Percentiles rank a stretch among this genome's conserved stretches.
Conservation (phyloP, 2,888 invertebrate genomes). For the Uloborus plumipes region DNA sequence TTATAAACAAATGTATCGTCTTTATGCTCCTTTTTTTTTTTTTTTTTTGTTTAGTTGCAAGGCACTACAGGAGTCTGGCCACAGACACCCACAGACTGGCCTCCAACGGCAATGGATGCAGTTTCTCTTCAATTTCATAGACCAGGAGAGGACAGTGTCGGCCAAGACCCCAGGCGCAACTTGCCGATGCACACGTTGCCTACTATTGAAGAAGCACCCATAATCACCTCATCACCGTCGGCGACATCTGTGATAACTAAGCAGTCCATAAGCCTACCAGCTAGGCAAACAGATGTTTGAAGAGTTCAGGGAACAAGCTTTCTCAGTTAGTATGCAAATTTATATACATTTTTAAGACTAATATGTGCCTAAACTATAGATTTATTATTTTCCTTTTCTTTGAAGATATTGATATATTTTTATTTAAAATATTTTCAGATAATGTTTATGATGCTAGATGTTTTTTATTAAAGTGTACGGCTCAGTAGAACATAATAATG, state of each 20-base stretch:
- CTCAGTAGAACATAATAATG: too few species aligned
- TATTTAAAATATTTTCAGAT: too few species aligned
- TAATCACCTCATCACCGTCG: constrained; percentile 25
- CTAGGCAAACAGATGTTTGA: constrained; percentile 54
- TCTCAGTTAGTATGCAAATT: too few species aligned
- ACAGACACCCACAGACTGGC: constrained; percentile 31
- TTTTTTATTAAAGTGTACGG: too few species aligned
- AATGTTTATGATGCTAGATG: too few species aligned
- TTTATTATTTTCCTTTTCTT: too few species aligned
- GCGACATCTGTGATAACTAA: constrained; percentile 54
- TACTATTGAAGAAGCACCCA: constrained; percentile 43
- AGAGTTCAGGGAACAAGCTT: neutral
- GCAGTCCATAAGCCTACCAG: constrained; percentile 21
- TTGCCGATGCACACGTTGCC: constrained; percentile 50
- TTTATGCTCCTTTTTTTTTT: too few species aligned
- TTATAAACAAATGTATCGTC: too few species aligned
- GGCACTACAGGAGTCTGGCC: constrained; percentile 27
- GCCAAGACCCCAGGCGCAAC: constrained; percentile 7
- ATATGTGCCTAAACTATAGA: too few species aligned
- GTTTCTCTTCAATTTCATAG: constrained; percentile 47
- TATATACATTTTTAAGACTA: too few species aligned
- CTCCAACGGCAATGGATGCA: constrained; percentile 36
- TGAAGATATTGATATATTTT: too few species aligned
- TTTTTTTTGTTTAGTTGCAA: constrained; percentile 1
- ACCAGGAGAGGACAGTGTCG: constrained; percentile 41